Conservation (phyloP, 2,113 vertebrate species). For the Bagarius yarrelli region DNA sequence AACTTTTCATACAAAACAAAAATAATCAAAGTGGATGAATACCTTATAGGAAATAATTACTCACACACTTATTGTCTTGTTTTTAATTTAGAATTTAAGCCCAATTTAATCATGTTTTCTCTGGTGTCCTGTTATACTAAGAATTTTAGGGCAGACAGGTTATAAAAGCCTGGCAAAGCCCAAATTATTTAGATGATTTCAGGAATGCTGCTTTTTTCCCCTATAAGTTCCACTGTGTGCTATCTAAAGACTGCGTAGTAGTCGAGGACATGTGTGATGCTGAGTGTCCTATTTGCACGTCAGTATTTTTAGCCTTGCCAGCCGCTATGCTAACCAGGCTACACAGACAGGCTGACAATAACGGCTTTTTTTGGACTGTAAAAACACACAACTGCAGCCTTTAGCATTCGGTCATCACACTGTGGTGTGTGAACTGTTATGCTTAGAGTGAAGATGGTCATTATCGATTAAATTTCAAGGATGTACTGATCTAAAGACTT, state of each 20-base stretch:
- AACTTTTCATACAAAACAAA: no score
- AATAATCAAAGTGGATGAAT: no score
- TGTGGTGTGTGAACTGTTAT: background rate
- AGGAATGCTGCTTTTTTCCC: background rate
- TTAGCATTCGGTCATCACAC: slow-evolving; percentile 3
- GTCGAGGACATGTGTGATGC: slow-evolving; percentile 51
- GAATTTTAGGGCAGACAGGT: background rate
- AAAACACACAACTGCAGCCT: background rate
- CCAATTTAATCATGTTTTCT: no score
- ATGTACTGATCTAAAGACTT: background rate
- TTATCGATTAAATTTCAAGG: background rate
- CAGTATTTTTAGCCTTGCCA: slow-evolving; percentile 69
- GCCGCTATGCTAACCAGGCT: slow-evolving; percentile 62
- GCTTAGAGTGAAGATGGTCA: background rate
- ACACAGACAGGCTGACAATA: slow-evolving; percentile 45
- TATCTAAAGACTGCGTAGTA: slow-evolving; percentile 36
- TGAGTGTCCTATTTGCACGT: slow-evolving; percentile 59
- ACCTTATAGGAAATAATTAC: no score
- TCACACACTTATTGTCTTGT: no score
- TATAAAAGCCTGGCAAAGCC: background rate
- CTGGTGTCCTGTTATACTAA: background rate
- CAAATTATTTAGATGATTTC: background rate
- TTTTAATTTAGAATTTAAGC: no score
- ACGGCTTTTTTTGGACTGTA: slow-evolving; percentile 13
- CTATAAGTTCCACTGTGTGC: background rate